These are phyloP conservation scores for Cerastoderma edule DNA, from an alignment of 2,888 invertebrate genomes.

Conservation along the genomic window DNA sequence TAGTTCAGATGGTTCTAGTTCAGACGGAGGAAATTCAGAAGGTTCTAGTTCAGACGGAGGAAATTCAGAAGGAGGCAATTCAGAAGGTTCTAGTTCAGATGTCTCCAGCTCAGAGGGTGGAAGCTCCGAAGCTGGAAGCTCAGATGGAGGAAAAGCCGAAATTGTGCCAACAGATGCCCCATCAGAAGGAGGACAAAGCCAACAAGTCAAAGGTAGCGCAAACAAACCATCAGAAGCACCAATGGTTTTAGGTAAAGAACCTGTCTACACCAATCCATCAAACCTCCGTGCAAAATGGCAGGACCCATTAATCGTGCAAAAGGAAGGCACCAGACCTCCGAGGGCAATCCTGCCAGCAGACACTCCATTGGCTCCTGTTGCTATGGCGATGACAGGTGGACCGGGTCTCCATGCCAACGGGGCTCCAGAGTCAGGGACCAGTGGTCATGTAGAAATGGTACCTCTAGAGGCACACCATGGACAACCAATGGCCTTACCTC, in stretches of 20 bases:
- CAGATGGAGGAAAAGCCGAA: background rate
- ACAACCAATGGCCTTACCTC: constrained; percentile 32
- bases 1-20: background rate
- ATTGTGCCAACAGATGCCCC: background rate
- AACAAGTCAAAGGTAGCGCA: background rate
- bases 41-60: background rate
- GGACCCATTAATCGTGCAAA: constrained; percentile 39
- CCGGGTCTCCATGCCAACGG: background rate
- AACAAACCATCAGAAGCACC: constrained; percentile 1
- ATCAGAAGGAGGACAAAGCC: background rate
- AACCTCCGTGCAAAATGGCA: constrained; percentile 11
- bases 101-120: background rate
- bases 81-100: background rate
- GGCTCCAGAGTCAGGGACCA: background rate
- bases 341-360: constrained; percentile 19
- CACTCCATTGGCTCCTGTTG: constrained; percentile 27
- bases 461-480: constrained; percentile 8
- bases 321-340: constrained; percentile 39
- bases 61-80: background rate
- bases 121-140: background rate
- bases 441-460: constrained; percentile 6
- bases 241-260: no score
- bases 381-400: constrained; percentile 30
- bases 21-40: background rate
- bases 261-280: no score